Evolutionary conservation across 2,888 invertebrate genomes (phyloP).

Genomic region (Folsomia manolachei): DNA sequence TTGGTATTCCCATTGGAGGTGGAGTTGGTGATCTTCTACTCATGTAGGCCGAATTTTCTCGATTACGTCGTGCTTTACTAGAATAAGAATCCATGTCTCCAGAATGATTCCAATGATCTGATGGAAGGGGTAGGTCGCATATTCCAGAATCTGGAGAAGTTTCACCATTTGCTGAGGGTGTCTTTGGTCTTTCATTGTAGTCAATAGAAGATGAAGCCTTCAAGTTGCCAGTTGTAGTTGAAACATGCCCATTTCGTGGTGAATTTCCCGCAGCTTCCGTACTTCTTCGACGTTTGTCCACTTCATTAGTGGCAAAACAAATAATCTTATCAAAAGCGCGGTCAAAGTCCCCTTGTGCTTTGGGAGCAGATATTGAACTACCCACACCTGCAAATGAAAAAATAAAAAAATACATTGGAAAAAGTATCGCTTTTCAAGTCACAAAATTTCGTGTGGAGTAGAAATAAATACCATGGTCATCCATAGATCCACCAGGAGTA

Average conservation of each 20-base stretch:
- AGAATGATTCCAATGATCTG: conserved; percentile 40
- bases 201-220: conserved; percentile 20
- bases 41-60: background rate
- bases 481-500: conserved; percentile 30
- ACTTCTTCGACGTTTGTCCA: conserved; percentile 80
- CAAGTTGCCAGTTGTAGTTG: conserved; percentile 19
- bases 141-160: conserved; percentile 85
- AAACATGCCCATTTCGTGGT: conserved; percentile 38
- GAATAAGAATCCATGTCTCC: conserved; percentile 28
- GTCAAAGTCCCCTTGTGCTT: conserved; percentile 31
- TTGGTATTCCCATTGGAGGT: conserved; percentile 32
- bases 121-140: conserved; percentile 42
- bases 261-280: conserved; percentile 61
- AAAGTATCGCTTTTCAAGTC: no score
- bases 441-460: no score
- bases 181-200: conserved; percentile 47
- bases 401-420: background rate
- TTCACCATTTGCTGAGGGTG: conserved; percentile 62
- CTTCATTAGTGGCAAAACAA: conserved; percentile 79
- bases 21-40: conserved; percentile 10
- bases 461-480: conserved; percentile 25
- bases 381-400: background rate
- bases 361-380: background rate
- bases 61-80: background rate
- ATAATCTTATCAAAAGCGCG: conserved; percentile 91